Base-by-base conservation (phyloP, 2,113 vertebrate genomes). In the Lophura nycthemera region DNA sequence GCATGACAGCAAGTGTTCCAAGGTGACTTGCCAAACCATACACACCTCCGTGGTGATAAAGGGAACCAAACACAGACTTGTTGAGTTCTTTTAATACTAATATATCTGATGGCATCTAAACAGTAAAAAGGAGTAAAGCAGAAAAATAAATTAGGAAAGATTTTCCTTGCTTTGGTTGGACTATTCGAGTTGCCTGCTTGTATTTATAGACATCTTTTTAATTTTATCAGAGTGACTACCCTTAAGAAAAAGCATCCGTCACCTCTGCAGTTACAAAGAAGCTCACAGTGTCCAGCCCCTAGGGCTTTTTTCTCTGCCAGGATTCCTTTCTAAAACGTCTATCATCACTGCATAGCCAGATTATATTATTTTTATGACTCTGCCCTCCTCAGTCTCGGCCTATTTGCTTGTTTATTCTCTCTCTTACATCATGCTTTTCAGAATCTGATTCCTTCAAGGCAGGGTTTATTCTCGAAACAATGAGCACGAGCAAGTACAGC, bases 381-480 rank as follows among this genome's bases (percentile, higher is more conserved):
- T 50, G 50, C 16, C 11, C 34, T 91, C 21, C 34, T 92, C 61
- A 67, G 4, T 10, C 25, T 47, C 1, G 32, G 80, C 20, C 69
- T 43, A n/a, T 43, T 83, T 7, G 2, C 30, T 75, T 83, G 32
- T 83, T 78, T 48, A 48, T 71, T 50, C 52, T 63, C 38, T 66
- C 52, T 85, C 34, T 67, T 45, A 78, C 13, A 34, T 25, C 8
- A 71, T 8, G 13, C 19, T 43, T 83, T 75, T 81, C 19, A 86
- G 75, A 86, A 87, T 16, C 42, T 52, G 60, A 64, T 30, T 30
- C 63, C 60, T 77, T 74, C 90, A 57, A 64, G 52, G 38, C 17
- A 92, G 38, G 60, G 34, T 17, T 85, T 91, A 52, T 81, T 82
- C 89, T 80, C 69, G 29, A 95, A 90, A 91, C 57, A 83, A 92